Base-by-base conservation (phyloP, 1,140 invertebrate genomes). In the Conus ventricosus region DNA sequence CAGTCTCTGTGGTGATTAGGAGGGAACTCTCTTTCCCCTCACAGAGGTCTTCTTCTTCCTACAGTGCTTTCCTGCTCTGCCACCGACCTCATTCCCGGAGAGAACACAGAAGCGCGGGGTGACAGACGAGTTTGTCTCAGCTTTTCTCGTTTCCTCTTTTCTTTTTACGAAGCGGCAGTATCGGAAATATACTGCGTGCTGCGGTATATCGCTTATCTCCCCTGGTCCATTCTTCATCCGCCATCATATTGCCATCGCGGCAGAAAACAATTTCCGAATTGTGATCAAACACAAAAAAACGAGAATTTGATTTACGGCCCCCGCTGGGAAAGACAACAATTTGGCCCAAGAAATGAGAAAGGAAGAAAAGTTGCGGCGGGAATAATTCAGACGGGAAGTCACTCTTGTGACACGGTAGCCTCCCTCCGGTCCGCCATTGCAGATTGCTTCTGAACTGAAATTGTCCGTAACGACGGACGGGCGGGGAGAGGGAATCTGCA, bases 271-370 rank as follows among this genome's bases (percentile, higher is more conserved):
- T 71, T 71, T 71, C 67, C 67, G 67, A 71, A 71, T 71, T 20
- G 67, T 71, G 67, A 71, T 71, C 67, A 71, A 71, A 71, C 67
- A 71, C 67, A 71, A 71, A 63, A 63, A 71, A 71, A 71, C 67
- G 67, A 71, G 67, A 71, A 71, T 71, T 71, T 71, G 67, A 71
- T 71, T 71, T 71, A 71, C 23, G 67, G 20, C 23, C 67, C 67
- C 67, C 67, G 20, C 15, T 13, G 67, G 67, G 67, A 71, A 71
- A 71, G 20, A 71, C 17, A 71, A 71, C 67, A 71, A 71, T 71
- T 71, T 71, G 67, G 11, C 67, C 67, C 11, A 71, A 6, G 20
- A 71, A 20, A 71, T n/a, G 23, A 71, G 17, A 71, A 71, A 71
- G 23, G 67, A 71, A 71, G 67, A 71, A 71, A 71, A 71, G 20